These are phyloP conservation scores for Paramisgurnus dabryanus DNA, from an alignment of 2,113 vertebrate genomes.

Conservation along the genomic window DNA sequence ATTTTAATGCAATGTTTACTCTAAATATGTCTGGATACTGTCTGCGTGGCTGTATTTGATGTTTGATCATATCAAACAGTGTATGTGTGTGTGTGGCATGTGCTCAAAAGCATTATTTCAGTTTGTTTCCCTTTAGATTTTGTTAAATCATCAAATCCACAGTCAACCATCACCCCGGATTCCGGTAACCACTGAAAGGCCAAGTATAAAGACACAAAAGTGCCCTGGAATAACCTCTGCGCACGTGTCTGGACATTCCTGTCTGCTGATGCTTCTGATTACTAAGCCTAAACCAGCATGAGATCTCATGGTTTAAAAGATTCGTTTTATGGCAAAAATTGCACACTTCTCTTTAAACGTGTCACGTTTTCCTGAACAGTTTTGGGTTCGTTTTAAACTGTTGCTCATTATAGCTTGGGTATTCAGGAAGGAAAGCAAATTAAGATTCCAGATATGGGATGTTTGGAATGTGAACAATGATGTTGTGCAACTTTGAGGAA, in stretches of 20 bases:
- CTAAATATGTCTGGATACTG: background rate
- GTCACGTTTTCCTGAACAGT: background rate
- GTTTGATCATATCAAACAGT: background rate
- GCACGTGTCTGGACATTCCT: constrained; percentile 23
- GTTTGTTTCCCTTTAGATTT: constrained; percentile 11
- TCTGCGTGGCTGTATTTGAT: background rate
- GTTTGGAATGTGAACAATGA: constrained; percentile 47
- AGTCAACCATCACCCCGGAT: background rate
- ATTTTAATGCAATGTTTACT: background rate
- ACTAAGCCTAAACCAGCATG: background rate
- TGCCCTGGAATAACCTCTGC: constrained; percentile 20
- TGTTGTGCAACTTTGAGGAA: constrained; percentile 6
- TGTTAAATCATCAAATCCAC: background rate
- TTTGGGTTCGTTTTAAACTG: background rate
- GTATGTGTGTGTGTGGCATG: background rate
- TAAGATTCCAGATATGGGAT: background rate
- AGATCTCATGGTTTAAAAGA: background rate
- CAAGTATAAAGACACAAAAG: constrained; percentile 11
- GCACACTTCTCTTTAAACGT: background rate
- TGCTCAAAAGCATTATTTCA: constrained; percentile 15
- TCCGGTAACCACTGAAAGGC: constrained; percentile 9
- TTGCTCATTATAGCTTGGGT: background rate
- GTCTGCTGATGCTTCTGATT: constrained; percentile 6
- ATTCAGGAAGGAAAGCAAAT: background rate
- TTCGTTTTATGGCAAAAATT: background rate